Evolutionary conservation across 2,797 vertebrate species (phyloP), one percentile per base, ranked within the genome.

Genomic region (Lepilemur septentrionalis): DNA sequence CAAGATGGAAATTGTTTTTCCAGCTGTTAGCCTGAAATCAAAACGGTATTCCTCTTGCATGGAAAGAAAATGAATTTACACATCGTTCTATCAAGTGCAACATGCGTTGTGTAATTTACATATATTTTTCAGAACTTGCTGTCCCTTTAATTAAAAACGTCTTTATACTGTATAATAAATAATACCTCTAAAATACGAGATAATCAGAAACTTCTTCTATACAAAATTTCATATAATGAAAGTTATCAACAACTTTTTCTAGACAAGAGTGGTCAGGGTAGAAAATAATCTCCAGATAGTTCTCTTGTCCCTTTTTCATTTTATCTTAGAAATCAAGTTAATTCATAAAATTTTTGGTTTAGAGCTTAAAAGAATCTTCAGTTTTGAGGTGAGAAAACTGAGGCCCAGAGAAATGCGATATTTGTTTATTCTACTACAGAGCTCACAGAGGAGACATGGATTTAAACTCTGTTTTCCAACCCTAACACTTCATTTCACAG

Each of bases 281-380:
- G 61, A 92, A 96, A 96, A 93, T 14, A 84, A 93, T 90, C 41
- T 50, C 46, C 35, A 92, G 61, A 55, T 57, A 87, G 70, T 55
- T 75, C 9, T 88, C 18, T 30, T 88, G 30, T 63, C 35, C 11
- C 73, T 80, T 95, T 73, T 9, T 63, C 75, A 78, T 86, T 63
- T 91, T 92, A 79, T 78, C 20, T 89, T 93, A 93, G 63, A 96
- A 94, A 94, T 28, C 72, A 94, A 84, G 4, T 85, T 95, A 82
- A 70, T n/a, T 80, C 50, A 32, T 30, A 78, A 93, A 46, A 52
- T 76, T 91, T 91, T 78, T 84, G 48, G 70, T 89, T 82, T 84
- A 43, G 65, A 83, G 17, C 13, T 67, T 81, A 43, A 78, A 94
- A 65, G 14, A 96, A 89, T 73, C 63, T 69, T 81, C 6, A 65